Evolutionary conservation across 2,113 vertebrate species (phyloP).

Genomic region (Corythoichthys haematopterus): DNA sequence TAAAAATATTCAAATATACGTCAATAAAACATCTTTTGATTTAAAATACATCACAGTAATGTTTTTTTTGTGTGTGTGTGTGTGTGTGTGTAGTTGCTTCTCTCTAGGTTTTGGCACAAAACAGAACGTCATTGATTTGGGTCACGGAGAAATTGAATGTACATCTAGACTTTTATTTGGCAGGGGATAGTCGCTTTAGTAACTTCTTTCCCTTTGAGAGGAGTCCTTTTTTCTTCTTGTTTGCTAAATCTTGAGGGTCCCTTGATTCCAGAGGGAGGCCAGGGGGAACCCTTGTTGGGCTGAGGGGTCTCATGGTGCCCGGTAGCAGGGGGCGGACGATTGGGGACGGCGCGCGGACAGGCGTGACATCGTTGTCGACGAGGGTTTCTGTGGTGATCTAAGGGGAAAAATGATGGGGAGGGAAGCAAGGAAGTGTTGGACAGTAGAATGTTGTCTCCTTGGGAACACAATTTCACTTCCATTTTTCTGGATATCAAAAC

Average conservation of each 20-base stretch:
- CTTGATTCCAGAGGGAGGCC: conserved; percentile 43
- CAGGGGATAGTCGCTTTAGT: conserved; percentile 85
- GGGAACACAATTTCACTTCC: background rate
- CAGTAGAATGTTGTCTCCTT: background rate
- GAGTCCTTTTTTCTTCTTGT: conserved; percentile 97
- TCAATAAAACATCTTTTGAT: conserved; percentile 73
- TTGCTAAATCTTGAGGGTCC: conserved; percentile 81
- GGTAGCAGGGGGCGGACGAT: conserved; percentile 79
- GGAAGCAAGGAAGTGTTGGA: conserved; percentile 6
- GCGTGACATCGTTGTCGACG: conserved; percentile 75
- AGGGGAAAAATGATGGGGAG: conserved; percentile 56
- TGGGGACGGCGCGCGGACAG: conserved; percentile 84
- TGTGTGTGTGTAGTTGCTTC: conserved; percentile 11
- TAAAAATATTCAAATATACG: conserved; percentile 42
- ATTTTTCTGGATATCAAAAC: no score
- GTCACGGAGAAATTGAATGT: conserved; percentile 31
- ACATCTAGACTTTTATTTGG: conserved; percentile 60
- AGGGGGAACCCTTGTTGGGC: conserved; percentile 74
- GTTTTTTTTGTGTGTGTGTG: conserved; percentile 28
- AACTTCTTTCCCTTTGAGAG: conserved; percentile 97
- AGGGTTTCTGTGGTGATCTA: conserved; percentile 74
- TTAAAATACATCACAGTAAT: conserved; percentile 63
- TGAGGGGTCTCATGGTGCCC: conserved; percentile 80
- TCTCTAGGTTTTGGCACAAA: conserved; percentile 56
- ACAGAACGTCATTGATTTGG: conserved; percentile 47